Base-by-base conservation (phyloP, 2,113 vertebrate genomes). In the Marcusenius ussheri region DNA sequence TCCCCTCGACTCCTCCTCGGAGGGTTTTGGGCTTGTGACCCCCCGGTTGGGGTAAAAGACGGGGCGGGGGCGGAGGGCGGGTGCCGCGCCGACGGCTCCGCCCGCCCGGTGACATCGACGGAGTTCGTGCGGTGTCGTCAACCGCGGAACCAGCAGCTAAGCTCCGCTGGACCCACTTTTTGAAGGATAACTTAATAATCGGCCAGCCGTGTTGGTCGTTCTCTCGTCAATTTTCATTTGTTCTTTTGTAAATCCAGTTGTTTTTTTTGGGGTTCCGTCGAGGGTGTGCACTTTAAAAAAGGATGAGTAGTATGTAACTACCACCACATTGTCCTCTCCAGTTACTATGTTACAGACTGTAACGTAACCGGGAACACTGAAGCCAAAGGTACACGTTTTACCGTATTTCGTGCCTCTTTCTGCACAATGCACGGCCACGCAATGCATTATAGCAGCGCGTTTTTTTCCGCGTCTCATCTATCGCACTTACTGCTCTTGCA, bases 341-440 rank as follows among this genome's bases (percentile, higher is more conserved):
- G 45, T 88, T 66, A 88, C 88, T 74, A 88, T 88, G 88, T 77
- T 49, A 31, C 88, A 50, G 88, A 77, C 88, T 31, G 88, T 88
- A 88, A 49, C 88, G 45, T 88, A 77, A 88, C 45, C 88, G 42
- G 88, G 88, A 88, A 74, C 88, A 46, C 88, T 74, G 88, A 88
- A 88, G 88, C 66, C 53, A 11, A 77, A 88, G 88, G 88, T 88
- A 88, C 88, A 74, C 88, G 45, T 47, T 88, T 74, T 74, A 49
- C 62, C 88, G 62, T 74, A 35, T 88, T 88, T 49, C 58, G 53
- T 74, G 62, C 62, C 46, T 88, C 42, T 88, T 88, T 74, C 42
- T 46, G 24, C 46, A 74, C 88, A 42, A 39, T 70, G 58, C 51
- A 88, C 58, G 62, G 45, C 56, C 45, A 42, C 87, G 31, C 51